Evolutionary conservation across 2,888 invertebrate species (phyloP), one percentile per base, ranked within the genome.

Genomic region (Agrotis exclamationis): DNA sequence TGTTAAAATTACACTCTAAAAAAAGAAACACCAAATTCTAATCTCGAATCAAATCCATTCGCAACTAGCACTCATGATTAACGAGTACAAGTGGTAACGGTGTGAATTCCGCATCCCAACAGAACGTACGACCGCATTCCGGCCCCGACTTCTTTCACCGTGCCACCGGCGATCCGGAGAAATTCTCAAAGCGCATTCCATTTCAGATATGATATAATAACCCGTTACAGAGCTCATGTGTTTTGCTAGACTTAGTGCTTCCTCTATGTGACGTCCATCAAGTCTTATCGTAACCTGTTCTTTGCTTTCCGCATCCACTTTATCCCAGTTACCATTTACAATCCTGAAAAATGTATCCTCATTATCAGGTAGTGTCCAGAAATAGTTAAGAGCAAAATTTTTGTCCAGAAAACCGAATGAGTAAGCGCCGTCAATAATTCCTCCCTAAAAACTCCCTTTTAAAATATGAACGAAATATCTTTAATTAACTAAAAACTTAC

Each of bases 171-270:
- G 82, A 86, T 79, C 85, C 82, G 88, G 86, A 89, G 91, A 90
- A 89, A 87, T 86, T 89, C 86, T 88, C 74, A 80, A 87, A 89
- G 87, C 86, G 86, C 90, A 91, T 91, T 88, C 91, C 91, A 86
- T 83, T 83, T 83, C 84, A 85, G 85, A 87, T 87, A 87, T 84
- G 86, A 86, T 82, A 86, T 88, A 87, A 88, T 88, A 88, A 87
- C 86, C 84, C 83, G 86, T 87, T 87, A 86, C 79, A 72, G 85
- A 82, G 83, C 81, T 68, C 71, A 57, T 57, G 54, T 81, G 84
- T 85, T 85, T 85, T 84, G 75, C 85, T 79, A 67, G 56, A 76
- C 65, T 48, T 73, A 59, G 71, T 48, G 70, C 76, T 76, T 85
- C 84, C 76, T 71, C 56, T 69, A 65, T 51, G 47, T 54, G 47